phyloP scores from a whole-genome alignment of 2,113 vertebrate species.

The Gobio gobio region DNA sequence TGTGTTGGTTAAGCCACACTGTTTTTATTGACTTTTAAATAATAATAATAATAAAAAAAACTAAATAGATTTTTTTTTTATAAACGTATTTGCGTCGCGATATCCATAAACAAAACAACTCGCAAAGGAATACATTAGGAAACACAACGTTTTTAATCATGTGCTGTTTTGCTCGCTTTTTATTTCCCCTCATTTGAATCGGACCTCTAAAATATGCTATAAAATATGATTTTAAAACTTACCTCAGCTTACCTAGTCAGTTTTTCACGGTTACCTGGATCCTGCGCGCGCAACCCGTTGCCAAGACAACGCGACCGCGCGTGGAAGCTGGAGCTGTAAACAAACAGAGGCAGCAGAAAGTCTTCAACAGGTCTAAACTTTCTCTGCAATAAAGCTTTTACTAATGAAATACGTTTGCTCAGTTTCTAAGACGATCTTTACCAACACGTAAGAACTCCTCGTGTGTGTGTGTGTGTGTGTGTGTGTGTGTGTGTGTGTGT shows the following conservation, averaged over 20 bases:
- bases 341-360: too few relatives aligned
- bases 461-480: too few relatives aligned
- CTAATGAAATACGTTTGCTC: too few relatives aligned
- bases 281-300: constrained; percentile 45
- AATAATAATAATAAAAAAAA: too few relatives aligned
- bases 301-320: constrained; percentile 53
- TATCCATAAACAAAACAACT: background rate
- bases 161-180: background rate
- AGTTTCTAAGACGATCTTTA: too few relatives aligned
- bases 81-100: too few relatives aligned
- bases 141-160: background rate
- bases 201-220: background rate
- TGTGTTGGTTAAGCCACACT: too few relatives aligned
- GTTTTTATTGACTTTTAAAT: too few relatives aligned
- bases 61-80: too few relatives aligned
- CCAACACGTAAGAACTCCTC: too few relatives aligned
- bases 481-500: too few relatives aligned
- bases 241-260: background rate
- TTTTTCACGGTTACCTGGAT: background rate
- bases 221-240: background rate
- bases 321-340: background rate
- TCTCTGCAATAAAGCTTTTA: background rate
- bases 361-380: background rate
- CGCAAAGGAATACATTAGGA: background rate
- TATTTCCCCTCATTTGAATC: background rate